phyloP scores from a whole-genome alignment of 92 coral and sea anemone species.

The Parazoanthus atlanticus region DNA sequence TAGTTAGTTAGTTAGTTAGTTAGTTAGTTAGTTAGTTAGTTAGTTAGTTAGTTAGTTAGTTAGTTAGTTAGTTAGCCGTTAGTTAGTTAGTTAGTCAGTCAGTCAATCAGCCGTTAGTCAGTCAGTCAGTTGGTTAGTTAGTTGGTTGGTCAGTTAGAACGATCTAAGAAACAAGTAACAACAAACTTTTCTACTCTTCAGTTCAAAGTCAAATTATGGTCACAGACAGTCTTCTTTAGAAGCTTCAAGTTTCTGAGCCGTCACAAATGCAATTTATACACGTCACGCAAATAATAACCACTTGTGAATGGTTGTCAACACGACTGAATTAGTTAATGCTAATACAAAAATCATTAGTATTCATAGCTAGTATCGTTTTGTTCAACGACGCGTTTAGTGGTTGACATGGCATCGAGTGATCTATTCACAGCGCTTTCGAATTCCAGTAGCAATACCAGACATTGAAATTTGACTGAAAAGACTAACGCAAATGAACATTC shows the following conservation, averaged over 20 bases:
- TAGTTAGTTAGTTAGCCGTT: no score
- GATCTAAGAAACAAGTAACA: no score
- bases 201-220: no score
- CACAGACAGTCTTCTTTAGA: neutral
- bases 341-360: conserved; percentile 17
- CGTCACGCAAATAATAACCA: neutral
- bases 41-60: no score
- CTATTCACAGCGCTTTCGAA: neutral
- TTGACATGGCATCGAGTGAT: conserved; percentile 34
- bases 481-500: neutral
- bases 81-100: no score
- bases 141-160: no score
- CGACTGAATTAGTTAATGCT: neutral
- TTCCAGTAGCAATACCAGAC: no score
- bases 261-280: neutral
- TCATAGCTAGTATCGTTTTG: neutral
- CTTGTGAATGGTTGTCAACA: conserved; percentile 11
- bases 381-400: conserved; percentile 31
- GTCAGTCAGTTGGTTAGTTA: no score
- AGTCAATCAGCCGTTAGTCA: no score
- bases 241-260: neutral
- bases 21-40: no score
- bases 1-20: no score
- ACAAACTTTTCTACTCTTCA: no score
- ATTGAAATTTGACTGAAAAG: neutral